These are phyloP conservation scores for Pyrrhosoma nymphula DNA, from an alignment of 2,888 invertebrate species.

Conservation along the genomic window DNA sequence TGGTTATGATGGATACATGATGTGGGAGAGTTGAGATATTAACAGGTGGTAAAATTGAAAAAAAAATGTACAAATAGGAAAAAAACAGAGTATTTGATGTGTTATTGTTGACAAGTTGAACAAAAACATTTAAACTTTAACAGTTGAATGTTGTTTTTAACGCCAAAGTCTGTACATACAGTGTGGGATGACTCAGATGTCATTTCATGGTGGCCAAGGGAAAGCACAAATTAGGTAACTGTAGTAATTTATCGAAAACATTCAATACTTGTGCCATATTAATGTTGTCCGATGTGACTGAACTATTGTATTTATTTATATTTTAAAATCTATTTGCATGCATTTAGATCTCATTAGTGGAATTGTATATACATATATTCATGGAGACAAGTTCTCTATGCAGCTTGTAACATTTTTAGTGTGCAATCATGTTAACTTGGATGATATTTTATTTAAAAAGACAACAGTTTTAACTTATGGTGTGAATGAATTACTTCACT, in stretches of 20 bases:
- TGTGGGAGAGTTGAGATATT: neutral
- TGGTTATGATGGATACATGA: neutral
- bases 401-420: constrained; percentile 48
- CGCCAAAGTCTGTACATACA: constrained; percentile 63
- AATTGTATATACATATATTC: constrained; percentile 26
- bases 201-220: constrained; percentile 51
- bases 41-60: constrained; percentile 33
- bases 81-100: constrained; percentile 53
- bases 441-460: constrained; percentile 37
- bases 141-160: constrained; percentile 56
- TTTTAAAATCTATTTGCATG: constrained; percentile 55
- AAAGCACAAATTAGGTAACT: constrained; percentile 41
- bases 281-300: constrained; percentile 60
- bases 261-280: constrained; percentile 64
- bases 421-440: constrained; percentile 44
- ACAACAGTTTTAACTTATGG: constrained; percentile 56
- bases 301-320: constrained; percentile 54
- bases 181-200: neutral
- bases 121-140: constrained; percentile 43
- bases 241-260: constrained; percentile 57
- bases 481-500: constrained; percentile 37
- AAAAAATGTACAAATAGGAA: constrained; percentile 58
- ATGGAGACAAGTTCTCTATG: neutral
- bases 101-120: constrained; percentile 58
- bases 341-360: constrained; percentile 60